Conservation (phyloP, 2,888 invertebrate genomes). For the Petrolisthes manimaculis region DNA sequence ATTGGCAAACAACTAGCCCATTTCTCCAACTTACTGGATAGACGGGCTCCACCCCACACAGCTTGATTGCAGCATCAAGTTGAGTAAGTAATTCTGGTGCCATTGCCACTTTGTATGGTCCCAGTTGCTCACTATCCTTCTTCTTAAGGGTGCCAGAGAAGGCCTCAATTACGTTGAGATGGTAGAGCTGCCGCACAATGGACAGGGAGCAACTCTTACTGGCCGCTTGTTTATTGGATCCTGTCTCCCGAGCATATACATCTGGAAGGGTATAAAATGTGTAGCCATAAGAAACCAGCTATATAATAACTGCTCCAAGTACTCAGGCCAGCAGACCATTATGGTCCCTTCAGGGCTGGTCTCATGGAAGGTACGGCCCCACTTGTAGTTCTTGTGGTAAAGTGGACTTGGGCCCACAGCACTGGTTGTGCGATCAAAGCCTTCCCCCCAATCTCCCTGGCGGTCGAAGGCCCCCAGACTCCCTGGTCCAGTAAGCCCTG, state of each 20-base stretch:
- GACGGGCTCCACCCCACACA: slow-evolving; percentile 63
- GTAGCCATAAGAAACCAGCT: slow-evolving; percentile 6
- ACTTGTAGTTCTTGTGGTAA: no score
- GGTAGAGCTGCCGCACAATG: slow-evolving; percentile 92
- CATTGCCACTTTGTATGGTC: slow-evolving; percentile 83
- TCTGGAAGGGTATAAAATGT: slow-evolving; percentile 30
- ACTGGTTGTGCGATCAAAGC: no score
- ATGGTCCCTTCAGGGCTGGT: no score
- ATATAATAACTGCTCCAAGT: slow-evolving; percentile 20
- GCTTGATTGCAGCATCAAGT: slow-evolving; percentile 68
- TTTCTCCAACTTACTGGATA: slow-evolving; percentile 38
- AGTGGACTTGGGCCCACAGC: no score
- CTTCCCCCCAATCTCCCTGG: no score
- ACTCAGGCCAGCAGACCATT: no score
- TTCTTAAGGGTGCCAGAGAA: slow-evolving; percentile 85
- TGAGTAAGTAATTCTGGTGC: slow-evolving; percentile 77
- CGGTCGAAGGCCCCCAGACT: no score
- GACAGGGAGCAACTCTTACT: slow-evolving; percentile 97
- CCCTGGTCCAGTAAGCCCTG: no score
- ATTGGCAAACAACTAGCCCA: no score
- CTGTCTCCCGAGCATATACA: slow-evolving; percentile 86
- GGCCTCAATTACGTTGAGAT: slow-evolving; percentile 92
- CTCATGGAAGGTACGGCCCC: no score
- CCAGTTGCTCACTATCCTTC: slow-evolving; percentile 80
- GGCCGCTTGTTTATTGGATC: slow-evolving; percentile 91